These are phyloP conservation scores for Seriola quinqueradiata DNA, from an alignment of 2,113 vertebrate species.

Conservation along the genomic window DNA sequence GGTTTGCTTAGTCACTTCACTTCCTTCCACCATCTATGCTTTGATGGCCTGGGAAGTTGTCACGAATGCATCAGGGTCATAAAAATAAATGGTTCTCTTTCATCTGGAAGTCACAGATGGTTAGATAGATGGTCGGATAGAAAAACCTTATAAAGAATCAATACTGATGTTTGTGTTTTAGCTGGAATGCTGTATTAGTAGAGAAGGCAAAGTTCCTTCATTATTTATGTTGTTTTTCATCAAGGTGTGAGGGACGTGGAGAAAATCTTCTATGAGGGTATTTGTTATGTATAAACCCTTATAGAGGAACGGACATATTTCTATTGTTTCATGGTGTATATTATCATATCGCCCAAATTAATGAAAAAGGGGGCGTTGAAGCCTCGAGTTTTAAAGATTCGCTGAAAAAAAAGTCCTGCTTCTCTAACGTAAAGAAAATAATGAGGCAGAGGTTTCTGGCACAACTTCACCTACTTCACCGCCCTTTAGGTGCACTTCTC, in stretches of 20 bases:
- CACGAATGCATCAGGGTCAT: constrained; percentile 1
- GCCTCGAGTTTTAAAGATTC: background rate
- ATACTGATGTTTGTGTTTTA: background rate
- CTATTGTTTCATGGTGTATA: too few relatives aligned
- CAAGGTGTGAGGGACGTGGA: background rate
- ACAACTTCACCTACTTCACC: too few relatives aligned
- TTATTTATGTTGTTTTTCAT: background rate
- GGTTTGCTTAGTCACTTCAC: constrained; percentile 47
- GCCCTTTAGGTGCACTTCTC: too few relatives aligned
- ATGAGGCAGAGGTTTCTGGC: background rate
- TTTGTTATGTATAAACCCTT: too few relatives aligned
- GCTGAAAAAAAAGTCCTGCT: background rate
- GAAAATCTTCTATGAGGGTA: background rate
- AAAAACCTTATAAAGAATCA: background rate
- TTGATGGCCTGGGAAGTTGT: constrained; percentile 26
- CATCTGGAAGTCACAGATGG: constrained; percentile 4
- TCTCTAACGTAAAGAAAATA: background rate
- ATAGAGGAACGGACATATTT: too few relatives aligned
- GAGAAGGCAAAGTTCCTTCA: too few relatives aligned
- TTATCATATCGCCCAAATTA: too few relatives aligned
- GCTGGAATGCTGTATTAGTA: background rate
- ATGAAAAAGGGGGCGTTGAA: too few relatives aligned
- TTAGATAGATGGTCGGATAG: too few relatives aligned
- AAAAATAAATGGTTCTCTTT: background rate
- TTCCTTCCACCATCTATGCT: constrained; percentile 48